Evolutionary conservation across 2,888 invertebrate species (phyloP).

Genomic region (Chironomus tentans): DNA sequence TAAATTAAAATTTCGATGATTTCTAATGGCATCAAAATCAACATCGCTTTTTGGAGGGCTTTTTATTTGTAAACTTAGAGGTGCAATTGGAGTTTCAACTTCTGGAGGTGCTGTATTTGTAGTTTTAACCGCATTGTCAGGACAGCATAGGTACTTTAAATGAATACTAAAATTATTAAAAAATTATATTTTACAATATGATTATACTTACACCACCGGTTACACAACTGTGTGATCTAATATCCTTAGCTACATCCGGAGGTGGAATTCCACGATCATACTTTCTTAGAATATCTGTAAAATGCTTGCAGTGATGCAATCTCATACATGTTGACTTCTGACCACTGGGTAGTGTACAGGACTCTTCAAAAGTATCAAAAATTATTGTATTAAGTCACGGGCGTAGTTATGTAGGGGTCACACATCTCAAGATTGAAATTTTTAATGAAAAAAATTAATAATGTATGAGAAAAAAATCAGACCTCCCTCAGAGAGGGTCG

Average conservation of each 20-base stretch:
- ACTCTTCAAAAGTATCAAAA: background rate
- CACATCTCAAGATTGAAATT: too few species aligned
- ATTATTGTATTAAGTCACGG: too few species aligned
- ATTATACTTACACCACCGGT: background rate
- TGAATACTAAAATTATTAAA: too few species aligned
- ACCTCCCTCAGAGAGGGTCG: too few species aligned
- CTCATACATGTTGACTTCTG: background rate
- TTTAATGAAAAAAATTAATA: too few species aligned
- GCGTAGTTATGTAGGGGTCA: too few species aligned
- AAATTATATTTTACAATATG: too few species aligned
- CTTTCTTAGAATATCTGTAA: background rate
- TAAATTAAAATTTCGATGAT: background rate
- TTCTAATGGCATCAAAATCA: background rate
- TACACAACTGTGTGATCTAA: background rate
- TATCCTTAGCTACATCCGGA: background rate
- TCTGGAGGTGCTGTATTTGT: too few species aligned
- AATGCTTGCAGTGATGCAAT: background rate
- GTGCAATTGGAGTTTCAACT: background rate
- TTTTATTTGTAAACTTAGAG: background rate
- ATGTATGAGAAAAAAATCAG: too few species aligned
- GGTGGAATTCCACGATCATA: background rate
- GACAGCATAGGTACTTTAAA: background rate
- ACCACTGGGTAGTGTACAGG: background rate
- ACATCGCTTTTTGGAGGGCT: too few species aligned
- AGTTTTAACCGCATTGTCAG: background rate